Conservation (phyloP, 2,888 invertebrate species). For the Archips crataeganus region DNA sequence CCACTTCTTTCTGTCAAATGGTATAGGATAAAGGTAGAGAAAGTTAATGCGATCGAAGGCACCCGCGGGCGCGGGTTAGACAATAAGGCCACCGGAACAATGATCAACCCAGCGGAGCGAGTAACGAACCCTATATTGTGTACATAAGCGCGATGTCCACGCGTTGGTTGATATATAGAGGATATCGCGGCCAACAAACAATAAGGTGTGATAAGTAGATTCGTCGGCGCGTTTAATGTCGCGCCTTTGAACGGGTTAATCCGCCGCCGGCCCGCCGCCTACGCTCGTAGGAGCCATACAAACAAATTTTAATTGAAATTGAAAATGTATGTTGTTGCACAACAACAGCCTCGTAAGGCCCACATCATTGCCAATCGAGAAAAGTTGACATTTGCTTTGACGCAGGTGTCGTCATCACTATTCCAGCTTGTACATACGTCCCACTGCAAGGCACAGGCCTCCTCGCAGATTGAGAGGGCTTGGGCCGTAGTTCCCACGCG, state of each 20-base stretch:
- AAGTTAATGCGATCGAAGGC: too few species aligned
- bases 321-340: neutral
- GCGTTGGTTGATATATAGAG: constrained; percentile 74
- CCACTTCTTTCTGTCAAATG: too few species aligned
- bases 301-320: constrained; percentile 9
- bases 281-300: constrained; percentile 31
- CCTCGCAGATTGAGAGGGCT: too few species aligned
- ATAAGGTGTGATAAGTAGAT: constrained; percentile 81
- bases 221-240: constrained; percentile 80
- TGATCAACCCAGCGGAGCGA: constrained; percentile 3
- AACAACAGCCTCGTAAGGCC: neutral
- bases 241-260: constrained; percentile 79
- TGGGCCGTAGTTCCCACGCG: too few species aligned
- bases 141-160: constrained; percentile 61
- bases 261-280: constrained; percentile 60
- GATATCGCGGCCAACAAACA: constrained; percentile 76
- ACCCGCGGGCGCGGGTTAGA: too few species aligned
- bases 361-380: too few species aligned
- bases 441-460: too few species aligned
- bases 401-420: too few species aligned
- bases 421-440: too few species aligned
- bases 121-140: constrained; percentile 28
- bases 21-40: too few species aligned
- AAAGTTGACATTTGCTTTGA: too few species aligned
- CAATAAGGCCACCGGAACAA: neutral